phyloP scores from a whole-genome alignment of 2,797 vertebrate genomes.

The Epinephelus malabaricus region DNA sequence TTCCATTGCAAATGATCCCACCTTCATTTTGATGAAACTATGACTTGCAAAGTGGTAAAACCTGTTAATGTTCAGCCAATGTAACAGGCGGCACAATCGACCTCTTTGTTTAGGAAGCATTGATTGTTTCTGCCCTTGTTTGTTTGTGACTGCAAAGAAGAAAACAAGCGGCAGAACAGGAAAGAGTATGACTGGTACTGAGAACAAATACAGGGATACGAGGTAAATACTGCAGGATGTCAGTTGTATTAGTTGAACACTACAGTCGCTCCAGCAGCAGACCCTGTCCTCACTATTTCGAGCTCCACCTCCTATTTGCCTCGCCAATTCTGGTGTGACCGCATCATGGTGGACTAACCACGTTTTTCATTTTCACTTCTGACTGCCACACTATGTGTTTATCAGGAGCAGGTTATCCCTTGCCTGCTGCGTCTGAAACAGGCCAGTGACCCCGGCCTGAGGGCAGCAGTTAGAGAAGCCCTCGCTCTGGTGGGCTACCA shows the following conservation, averaged over 20 bases:
- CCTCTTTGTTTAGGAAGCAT: conserved; percentile 3
- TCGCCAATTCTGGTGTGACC: background rate
- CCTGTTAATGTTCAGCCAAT: background rate
- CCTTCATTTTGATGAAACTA: conserved; percentile 1
- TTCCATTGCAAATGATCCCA: background rate
- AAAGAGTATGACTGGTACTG: background rate
- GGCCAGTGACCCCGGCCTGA: conserved; percentile 90
- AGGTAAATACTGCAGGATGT: background rate
- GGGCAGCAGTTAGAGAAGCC: conserved; percentile 93
- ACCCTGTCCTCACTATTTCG: too few relatives aligned
- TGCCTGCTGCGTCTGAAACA: conserved; percentile 92
- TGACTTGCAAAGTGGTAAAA: conserved; percentile 7
- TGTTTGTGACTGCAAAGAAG: background rate
- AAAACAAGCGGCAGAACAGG: background rate
- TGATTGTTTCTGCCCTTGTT: conserved; percentile 12
- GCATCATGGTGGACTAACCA: background rate
- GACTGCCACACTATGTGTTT: conserved; percentile 37
- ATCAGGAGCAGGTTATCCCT: conserved; percentile 93
- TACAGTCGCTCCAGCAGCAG: background rate
- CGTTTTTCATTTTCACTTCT: conserved; percentile 10
- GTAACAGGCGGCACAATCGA: background rate
- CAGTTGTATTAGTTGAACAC: background rate
- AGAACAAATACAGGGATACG: background rate
- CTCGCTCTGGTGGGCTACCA: conserved; percentile 93
- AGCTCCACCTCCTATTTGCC: background rate